These are phyloP conservation scores for Drosophila mettleri DNA, from an alignment of 2,888 invertebrate species.

Conservation along the genomic window DNA sequence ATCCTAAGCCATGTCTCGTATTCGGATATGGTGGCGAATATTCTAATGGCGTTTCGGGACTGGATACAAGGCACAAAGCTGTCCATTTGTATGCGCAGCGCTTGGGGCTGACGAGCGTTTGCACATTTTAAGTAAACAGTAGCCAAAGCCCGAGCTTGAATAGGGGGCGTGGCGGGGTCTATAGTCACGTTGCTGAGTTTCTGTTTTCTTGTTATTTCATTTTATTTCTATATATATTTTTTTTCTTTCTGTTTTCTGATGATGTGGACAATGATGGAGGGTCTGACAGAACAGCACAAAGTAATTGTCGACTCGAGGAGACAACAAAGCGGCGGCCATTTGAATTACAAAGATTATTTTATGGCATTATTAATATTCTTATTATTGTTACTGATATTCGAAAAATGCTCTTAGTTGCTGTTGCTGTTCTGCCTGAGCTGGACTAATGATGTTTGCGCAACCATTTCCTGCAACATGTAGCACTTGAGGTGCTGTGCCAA, in stretches of 20 bases:
- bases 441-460: constrained; percentile 39
- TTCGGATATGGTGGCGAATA: constrained; percentile 25
- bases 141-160: constrained; percentile 26
- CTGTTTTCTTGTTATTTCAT: constrained; percentile 14
- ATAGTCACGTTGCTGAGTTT: constrained; percentile 36
- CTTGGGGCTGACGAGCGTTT: constrained; percentile 47
- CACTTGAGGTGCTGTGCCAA: constrained; percentile 38
- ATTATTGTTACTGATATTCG: constrained; percentile 34
- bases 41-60: constrained; percentile 38
- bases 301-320: constrained; percentile 46
- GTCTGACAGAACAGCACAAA: constrained; percentile 47
- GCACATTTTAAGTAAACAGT: constrained; percentile 53
- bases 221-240: constrained; percentile 39
- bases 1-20: constrained; percentile 10
- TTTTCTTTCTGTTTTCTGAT: constrained; percentile 38
- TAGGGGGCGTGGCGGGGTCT: constrained; percentile 17
- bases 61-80: constrained; percentile 17
- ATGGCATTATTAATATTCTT: constrained; percentile 40
- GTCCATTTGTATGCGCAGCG: constrained; percentile 64
- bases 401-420: background rate
- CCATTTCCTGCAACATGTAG: constrained; percentile 59
- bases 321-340: constrained; percentile 52
- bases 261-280: constrained; percentile 53
- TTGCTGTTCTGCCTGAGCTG: constrained; percentile 20
- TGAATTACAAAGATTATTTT: constrained; percentile 55